phyloP scores from a whole-genome alignment of 2,113 vertebrate genomes.

The Neodontobutis hainanensis region DNA sequence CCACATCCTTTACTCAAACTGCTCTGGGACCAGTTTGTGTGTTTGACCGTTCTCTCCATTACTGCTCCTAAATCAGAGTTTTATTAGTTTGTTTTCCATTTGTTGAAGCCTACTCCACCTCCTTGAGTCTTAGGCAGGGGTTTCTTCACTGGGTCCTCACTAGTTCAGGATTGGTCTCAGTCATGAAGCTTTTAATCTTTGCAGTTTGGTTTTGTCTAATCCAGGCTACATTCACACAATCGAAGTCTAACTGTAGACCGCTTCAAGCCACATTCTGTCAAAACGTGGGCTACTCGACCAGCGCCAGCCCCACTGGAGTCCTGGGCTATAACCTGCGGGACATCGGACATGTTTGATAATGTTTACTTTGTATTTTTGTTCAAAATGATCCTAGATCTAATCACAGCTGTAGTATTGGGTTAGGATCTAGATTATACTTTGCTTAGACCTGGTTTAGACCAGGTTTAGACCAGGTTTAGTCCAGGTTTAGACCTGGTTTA shows the following conservation, averaged over 20 bases:
- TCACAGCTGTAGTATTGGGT: too few species aligned
- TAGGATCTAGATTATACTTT: too few species aligned
- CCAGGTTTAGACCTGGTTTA: neutral
- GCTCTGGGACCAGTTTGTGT: conserved; percentile 46
- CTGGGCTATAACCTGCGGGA: conserved; percentile 38
- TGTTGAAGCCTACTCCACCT: conserved; percentile 53
- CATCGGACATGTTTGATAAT: neutral
- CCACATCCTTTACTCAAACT: conserved; percentile 7
- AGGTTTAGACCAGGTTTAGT: neutral
- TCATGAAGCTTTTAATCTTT: conserved; percentile 43
- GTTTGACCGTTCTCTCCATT: neutral
- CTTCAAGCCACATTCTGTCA: conserved; percentile 53
- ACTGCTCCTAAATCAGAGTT: conserved; percentile 31
- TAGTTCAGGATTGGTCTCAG: neutral
- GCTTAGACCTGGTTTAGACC: too few species aligned
- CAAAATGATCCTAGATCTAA: too few species aligned
- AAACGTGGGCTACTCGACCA: conserved; percentile 56
- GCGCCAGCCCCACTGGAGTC: conserved; percentile 29
- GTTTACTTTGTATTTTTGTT: too few species aligned
- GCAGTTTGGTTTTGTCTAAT: conserved; percentile 18
- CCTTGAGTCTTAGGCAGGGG: conserved; percentile 4
- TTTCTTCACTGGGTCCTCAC: neutral
- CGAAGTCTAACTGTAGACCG: conserved; percentile 33
- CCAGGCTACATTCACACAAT: neutral
- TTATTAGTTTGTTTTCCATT: conserved; percentile 41